These are phyloP conservation scores for Dendrocincla tyrannina DNA, from an alignment of 2,797 vertebrate species.

Conservation along the genomic window DNA sequence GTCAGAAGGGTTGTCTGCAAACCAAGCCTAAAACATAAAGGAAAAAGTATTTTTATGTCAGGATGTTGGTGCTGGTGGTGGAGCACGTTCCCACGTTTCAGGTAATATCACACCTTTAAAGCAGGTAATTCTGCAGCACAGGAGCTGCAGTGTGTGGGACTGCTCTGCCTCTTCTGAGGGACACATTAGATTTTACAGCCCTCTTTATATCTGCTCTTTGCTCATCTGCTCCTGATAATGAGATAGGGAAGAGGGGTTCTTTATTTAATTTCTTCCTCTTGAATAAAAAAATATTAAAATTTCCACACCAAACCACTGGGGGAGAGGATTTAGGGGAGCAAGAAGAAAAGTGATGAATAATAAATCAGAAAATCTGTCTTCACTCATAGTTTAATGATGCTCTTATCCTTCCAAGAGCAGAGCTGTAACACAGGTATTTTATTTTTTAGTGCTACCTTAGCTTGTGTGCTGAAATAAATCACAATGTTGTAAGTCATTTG, in stretches of 20 bases:
- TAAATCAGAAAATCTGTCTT: neutral
- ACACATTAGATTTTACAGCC: neutral
- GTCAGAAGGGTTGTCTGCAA: neutral
- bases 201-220: neutral
- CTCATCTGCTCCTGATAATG: neutral
- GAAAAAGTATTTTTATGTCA: neutral
- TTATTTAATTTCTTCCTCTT: neutral
- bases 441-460: neutral
- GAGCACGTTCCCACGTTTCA: neutral
- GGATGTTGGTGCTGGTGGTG: neutral
- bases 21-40: neutral
- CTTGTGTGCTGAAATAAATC: conserved; percentile 12
- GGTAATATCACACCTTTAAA: neutral
- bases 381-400: neutral
- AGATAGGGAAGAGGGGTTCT: neutral
- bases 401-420: neutral
- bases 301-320: neutral
- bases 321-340: neutral
- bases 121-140: neutral
- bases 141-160: neutral
- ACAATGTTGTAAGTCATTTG: neutral
- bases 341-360: neutral
- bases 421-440: neutral
- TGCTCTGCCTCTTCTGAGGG: neutral
- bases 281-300: neutral